Conservation (phyloP, 2,113 vertebrate genomes). For the Mustela lutreola region DNA sequence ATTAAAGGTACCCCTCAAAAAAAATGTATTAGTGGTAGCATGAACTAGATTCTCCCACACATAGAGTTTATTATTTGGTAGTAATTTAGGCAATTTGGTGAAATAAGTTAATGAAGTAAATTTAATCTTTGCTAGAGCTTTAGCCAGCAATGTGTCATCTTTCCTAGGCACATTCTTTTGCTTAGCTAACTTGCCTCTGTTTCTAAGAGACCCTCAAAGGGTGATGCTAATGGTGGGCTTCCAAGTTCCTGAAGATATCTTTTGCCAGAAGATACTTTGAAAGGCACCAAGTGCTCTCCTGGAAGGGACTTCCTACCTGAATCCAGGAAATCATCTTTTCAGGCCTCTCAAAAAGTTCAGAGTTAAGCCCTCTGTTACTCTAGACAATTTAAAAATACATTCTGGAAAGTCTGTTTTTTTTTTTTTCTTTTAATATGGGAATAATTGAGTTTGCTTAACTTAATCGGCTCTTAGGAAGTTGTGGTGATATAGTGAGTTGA, state of each 20-base stretch:
- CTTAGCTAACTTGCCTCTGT: neutral
- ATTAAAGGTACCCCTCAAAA: no score
- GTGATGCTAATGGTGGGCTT: neutral
- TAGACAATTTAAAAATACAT: constrained; percentile 27
- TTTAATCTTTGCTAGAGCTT: constrained; percentile 2
- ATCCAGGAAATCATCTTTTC: constrained; percentile 21
- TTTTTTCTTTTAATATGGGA: neutral
- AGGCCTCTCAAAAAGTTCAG: constrained; percentile 29
- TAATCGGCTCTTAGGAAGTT: neutral
- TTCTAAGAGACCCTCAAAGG: neutral
- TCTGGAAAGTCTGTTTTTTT: neutral
- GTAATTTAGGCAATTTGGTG: neutral
- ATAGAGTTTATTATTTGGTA: constrained; percentile 40
- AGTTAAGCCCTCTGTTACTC: neutral
- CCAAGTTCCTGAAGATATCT: neutral
- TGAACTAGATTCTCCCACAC: neutral
- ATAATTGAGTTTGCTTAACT: neutral
- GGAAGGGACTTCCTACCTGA: constrained; percentile 8
- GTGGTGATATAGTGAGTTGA: neutral
- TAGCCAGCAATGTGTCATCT: neutral
- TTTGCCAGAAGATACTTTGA: neutral
- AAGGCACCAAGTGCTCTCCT: neutral
- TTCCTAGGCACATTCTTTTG: neutral
- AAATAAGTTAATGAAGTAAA: constrained; percentile 22
- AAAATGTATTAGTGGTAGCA: constrained; percentile 9